These are phyloP conservation scores for Crocuta crocuta DNA, from an alignment of 2,113 vertebrate species.

Conservation along the genomic window DNA sequence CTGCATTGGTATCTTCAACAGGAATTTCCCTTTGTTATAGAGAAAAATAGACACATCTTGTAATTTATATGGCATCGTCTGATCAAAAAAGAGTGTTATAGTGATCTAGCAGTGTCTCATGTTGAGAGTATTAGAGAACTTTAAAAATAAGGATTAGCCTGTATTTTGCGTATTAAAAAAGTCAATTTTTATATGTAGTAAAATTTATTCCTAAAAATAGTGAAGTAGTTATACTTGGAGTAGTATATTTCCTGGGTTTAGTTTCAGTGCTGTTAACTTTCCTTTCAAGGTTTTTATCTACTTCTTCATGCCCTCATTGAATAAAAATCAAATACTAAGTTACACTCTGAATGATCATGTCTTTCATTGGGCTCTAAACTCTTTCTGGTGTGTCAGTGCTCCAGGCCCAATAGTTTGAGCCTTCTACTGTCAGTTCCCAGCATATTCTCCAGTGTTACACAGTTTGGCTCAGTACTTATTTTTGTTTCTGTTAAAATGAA, in stretches of 20 bases:
- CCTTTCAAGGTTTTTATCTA: background rate
- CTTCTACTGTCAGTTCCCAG: background rate
- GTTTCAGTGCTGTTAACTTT: background rate
- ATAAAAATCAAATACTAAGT: background rate
- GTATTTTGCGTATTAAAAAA: background rate
- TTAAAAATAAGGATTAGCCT: background rate
- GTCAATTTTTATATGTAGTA: background rate
- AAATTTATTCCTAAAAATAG: constrained; percentile 4
- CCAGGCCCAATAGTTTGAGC: background rate
- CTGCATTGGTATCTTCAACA: background rate
- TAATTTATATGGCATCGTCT: background rate
- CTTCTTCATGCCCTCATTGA: background rate
- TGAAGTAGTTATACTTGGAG: background rate
- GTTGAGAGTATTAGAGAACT: background rate
- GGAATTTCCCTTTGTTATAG: background rate
- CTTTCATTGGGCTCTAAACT: background rate
- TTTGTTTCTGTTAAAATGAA: constrained; percentile 3
- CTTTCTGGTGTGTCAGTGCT: background rate
- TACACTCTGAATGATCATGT: background rate
- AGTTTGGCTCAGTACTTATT: background rate
- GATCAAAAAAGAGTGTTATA: background rate
- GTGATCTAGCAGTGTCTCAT: background rate
- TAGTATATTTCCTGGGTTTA: constrained; percentile 35
- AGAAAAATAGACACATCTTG: background rate
- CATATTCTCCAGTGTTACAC: background rate